Evolutionary conservation across 2,797 vertebrate species (phyloP).

Genomic region (Remorina albescens): DNA sequence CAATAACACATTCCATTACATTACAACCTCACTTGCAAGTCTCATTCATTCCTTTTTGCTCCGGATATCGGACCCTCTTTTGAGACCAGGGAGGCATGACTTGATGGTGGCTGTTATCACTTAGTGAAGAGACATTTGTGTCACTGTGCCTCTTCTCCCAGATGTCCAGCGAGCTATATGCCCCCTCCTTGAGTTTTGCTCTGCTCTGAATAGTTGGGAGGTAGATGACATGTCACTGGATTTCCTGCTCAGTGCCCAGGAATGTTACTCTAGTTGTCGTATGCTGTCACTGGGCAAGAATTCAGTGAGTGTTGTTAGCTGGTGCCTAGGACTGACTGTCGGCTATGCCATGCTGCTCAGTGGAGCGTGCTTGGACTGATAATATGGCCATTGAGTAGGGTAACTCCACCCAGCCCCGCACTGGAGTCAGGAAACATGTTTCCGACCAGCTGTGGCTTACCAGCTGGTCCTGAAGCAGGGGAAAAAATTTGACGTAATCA

Average conservation of each 20-base stretch:
- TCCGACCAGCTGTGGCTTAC: slow-evolving; percentile 74
- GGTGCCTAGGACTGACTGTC: slow-evolving; percentile 80
- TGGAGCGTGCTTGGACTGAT: slow-evolving; percentile 80
- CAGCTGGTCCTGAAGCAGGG: slow-evolving; percentile 71
- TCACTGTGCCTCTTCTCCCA: slow-evolving; percentile 57
- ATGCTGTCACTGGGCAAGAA: slow-evolving; percentile 81
- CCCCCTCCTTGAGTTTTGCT: slow-evolving; percentile 42
- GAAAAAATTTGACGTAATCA: slow-evolving; percentile 37
- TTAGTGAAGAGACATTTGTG: slow-evolving; percentile 69
- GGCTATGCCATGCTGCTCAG: slow-evolving; percentile 81
- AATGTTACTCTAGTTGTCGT: slow-evolving; percentile 81
- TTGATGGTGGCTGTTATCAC: slow-evolving; percentile 70
- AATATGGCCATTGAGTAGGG: slow-evolving; percentile 80
- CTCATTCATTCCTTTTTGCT: slow-evolving; percentile 40
- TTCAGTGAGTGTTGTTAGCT: slow-evolving; percentile 77
- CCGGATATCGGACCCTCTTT: slow-evolving; percentile 42
- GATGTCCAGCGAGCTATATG: slow-evolving; percentile 62
- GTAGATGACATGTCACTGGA: slow-evolving; percentile 70
- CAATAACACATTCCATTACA: slow-evolving; percentile 41
- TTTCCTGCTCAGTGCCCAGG: slow-evolving; percentile 71
- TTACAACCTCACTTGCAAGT: slow-evolving; percentile 26
- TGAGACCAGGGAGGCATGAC: slow-evolving; percentile 54
- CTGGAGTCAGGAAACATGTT: slow-evolving; percentile 69
- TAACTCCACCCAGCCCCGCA: slow-evolving; percentile 64
- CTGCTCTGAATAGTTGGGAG: slow-evolving; percentile 60